These are phyloP conservation scores for Chouioia cunea DNA, from an alignment of 2,888 invertebrate genomes.

Conservation along the genomic window DNA sequence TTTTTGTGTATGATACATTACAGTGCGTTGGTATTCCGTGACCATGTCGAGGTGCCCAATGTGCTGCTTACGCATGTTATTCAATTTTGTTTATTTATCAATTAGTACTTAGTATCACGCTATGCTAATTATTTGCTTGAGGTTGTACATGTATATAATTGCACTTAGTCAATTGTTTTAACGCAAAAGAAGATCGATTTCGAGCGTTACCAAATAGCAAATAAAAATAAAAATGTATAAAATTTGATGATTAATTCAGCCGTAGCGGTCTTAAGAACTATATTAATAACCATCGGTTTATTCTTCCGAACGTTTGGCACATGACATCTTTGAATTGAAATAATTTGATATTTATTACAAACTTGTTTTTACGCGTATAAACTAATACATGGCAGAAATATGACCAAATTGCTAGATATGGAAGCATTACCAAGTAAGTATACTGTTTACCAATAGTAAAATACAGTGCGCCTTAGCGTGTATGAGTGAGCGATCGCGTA, in stretches of 20 bases:
- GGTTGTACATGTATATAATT: slow-evolving; percentile 50
- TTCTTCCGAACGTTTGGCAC: slow-evolving; percentile 18
- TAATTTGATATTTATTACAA: background rate
- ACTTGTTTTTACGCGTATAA: background rate
- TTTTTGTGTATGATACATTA: too few species aligned
- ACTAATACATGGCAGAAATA: background rate
- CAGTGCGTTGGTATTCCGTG: too few species aligned
- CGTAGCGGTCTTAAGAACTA: slow-evolving; percentile 53
- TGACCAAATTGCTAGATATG: slow-evolving; percentile 3
- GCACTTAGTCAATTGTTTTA: slow-evolving; percentile 53
- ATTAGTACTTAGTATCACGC: too few species aligned
- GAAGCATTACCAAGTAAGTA: slow-evolving; percentile 2
- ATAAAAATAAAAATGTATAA: background rate
- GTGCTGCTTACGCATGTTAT: too few species aligned
- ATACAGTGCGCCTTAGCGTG: slow-evolving; percentile 32
- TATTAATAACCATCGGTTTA: slow-evolving; percentile 20
- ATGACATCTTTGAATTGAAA: background rate
- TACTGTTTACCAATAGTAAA: slow-evolving; percentile 29
- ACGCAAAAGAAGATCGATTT: slow-evolving; percentile 20
- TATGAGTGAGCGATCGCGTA: slow-evolving; percentile 27
- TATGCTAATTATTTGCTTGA: slow-evolving; percentile 48
- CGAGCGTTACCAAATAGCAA: background rate
- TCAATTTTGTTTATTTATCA: too few species aligned
- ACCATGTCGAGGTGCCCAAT: too few species aligned
- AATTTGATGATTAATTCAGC: slow-evolving; percentile 49